phyloP scores from a whole-genome alignment of 2,113 vertebrate species.

The Bambusicola thoracicus region DNA sequence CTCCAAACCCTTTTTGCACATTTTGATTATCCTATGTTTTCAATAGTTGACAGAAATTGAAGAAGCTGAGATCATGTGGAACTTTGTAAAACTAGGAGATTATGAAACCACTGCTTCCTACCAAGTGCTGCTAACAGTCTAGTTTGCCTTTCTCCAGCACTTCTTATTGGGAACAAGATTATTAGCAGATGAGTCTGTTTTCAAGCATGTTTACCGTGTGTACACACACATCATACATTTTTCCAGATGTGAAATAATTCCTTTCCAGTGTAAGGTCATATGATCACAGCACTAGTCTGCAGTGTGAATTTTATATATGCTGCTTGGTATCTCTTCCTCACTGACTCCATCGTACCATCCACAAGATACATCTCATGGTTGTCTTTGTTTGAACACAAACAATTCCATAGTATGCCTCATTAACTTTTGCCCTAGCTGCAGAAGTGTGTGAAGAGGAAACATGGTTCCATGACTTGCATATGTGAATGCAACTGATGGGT shows the following conservation, averaged over 20 bases:
- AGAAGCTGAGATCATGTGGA: not conserved
- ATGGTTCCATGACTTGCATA: not conserved
- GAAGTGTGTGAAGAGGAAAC: not conserved
- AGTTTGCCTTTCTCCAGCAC: not conserved
- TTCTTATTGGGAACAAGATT: not conserved
- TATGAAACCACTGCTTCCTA: not conserved
- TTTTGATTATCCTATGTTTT: not conserved
- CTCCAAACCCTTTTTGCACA: not conserved
- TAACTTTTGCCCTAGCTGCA: not conserved
- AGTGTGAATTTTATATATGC: not conserved
- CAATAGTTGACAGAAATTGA: not conserved
- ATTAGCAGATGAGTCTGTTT: not conserved
- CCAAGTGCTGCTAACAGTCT: not conserved
- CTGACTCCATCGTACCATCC: accelerated
- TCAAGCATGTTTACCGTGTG: not conserved
- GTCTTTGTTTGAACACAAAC: not conserved
- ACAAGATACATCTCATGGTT: not conserved
- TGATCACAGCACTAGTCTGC: not conserved
- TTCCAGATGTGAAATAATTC: not conserved
- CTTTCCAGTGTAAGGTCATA: not conserved
- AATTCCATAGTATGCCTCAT: not conserved
- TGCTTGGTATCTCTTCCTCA: not conserved
- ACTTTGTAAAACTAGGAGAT: not conserved
- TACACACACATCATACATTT: accelerated
- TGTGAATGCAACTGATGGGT: not conserved